These are phyloP conservation scores for Sebastes matsubarae DNA, from an alignment of 2,797 vertebrate genomes.

Conservation along the genomic window DNA sequence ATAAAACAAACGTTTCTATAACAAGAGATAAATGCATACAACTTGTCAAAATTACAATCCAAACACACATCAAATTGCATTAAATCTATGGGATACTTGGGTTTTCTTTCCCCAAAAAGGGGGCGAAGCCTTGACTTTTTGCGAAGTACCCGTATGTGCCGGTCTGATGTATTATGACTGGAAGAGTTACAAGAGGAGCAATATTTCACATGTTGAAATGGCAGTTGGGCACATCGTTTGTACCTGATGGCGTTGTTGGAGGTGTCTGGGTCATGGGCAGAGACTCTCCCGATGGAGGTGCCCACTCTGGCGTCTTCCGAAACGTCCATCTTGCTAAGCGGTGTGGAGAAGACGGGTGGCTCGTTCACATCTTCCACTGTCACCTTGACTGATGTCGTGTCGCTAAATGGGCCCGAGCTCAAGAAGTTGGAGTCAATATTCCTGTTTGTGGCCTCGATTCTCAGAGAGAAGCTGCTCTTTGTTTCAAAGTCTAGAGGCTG, in stretches of 20 bases:
- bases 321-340: conserved; percentile 88
- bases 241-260: conserved; percentile 91
- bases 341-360: conserved; percentile 87
- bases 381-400: conserved; percentile 89
- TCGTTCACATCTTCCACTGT: conserved; percentile 95
- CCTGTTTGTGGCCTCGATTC: conserved; percentile 93
- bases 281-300: conserved; percentile 91
- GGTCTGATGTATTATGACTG: neutral
- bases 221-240: neutral
- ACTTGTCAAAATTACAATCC: too few species aligned
- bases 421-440: conserved; percentile 92
- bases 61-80: too few species aligned
- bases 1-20: too few species aligned
- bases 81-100: rapidly evolving
- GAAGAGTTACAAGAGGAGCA: neutral
- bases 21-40: too few species aligned
- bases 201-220: neutral
- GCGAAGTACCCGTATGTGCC: rapidly evolving
- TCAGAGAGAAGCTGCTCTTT: conserved; percentile 89
- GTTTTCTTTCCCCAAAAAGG: too few species aligned
- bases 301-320: conserved; percentile 92
- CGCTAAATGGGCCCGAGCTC: conserved; percentile 91
- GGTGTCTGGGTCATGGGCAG: conserved; percentile 92
- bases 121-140: too few species aligned
- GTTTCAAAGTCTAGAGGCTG: conserved; percentile 94